These are phyloP conservation scores for Nothobranchius kuhntae DNA, from an alignment of 2,113 vertebrate genomes.

Conservation along the genomic window DNA sequence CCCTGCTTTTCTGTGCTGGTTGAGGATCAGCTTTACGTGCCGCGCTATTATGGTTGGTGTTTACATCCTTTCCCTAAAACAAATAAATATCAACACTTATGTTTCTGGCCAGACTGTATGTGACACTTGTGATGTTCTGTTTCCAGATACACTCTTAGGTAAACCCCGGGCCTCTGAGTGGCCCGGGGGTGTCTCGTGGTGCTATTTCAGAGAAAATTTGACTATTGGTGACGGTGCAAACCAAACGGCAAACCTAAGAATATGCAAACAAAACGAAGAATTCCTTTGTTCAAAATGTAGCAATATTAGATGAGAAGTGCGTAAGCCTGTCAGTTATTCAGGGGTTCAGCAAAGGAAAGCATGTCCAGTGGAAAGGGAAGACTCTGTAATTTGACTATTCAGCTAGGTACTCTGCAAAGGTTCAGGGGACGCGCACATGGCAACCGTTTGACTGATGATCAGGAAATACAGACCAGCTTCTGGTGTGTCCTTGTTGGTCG, in stretches of 20 bases:
- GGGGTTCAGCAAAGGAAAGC: slow-evolving; percentile 71
- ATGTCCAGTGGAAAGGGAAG: slow-evolving; percentile 77
- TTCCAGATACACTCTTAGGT: slow-evolving; percentile 52
- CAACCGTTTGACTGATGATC: slow-evolving; percentile 65
- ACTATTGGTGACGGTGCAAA: slow-evolving; percentile 57
- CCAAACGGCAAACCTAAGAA: slow-evolving; percentile 65
- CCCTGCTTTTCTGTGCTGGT: slow-evolving; percentile 46
- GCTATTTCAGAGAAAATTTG: slow-evolving; percentile 74
- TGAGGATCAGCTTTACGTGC: slow-evolving; percentile 62
- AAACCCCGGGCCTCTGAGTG: slow-evolving; percentile 55
- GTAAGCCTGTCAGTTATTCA: slow-evolving; percentile 69
- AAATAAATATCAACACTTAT: slow-evolving; percentile 35
- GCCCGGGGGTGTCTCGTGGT: slow-evolving; percentile 72
- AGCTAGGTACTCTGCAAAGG: slow-evolving; percentile 81
- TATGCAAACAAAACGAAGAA: slow-evolving; percentile 74
- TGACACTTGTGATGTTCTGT: slow-evolving; percentile 68
- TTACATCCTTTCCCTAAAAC: slow-evolving; percentile 68
- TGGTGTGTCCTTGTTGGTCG: slow-evolving; percentile 67
- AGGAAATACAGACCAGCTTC: slow-evolving; percentile 69
- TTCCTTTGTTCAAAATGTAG: slow-evolving; percentile 71
- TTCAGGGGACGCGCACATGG: slow-evolving; percentile 78
- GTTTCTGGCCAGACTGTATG: slow-evolving; percentile 74
- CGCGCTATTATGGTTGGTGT: slow-evolving; percentile 62
- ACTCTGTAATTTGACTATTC: slow-evolving; percentile 75
- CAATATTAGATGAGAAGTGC: slow-evolving; percentile 72